A percentile compares a stretch with the other conserved stretches of the same genome.
phyloP scores from a whole-genome alignment of 2,113 vertebrate genomes.

The Danionella cerebrum region DNA sequence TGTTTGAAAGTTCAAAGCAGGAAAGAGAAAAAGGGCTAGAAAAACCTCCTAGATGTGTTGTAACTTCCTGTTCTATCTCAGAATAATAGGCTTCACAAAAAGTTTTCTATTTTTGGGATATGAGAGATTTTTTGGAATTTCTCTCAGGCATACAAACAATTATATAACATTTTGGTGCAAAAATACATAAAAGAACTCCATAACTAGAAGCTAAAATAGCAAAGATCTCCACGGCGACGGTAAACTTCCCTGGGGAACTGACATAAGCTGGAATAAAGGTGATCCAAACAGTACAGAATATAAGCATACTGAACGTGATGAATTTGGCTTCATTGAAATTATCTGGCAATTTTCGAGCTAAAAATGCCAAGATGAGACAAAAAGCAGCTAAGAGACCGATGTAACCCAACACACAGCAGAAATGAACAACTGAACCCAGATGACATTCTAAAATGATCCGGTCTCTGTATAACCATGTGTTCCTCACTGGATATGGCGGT shows the following conservation, averaged over 20 bases:
- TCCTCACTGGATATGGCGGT: constrained; percentile 54
- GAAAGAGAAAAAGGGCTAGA: no score
- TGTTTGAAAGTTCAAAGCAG: no score
- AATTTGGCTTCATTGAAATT: constrained; percentile 70
- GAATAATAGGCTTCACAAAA: no score
- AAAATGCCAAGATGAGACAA: constrained; percentile 65
- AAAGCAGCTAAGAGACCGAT: constrained; percentile 62
- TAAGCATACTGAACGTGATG: constrained; percentile 71
- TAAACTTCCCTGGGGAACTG: constrained; percentile 67
- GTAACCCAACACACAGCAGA: constrained; percentile 63
- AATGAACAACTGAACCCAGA: constrained; percentile 56
- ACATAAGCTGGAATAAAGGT: constrained; percentile 68
- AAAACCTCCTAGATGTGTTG: no score
- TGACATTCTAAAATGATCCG: constrained; percentile 64
- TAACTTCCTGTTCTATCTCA: no score
- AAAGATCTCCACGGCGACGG: constrained; percentile 67
- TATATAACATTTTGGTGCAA: constrained; percentile 69
- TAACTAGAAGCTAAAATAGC: constrained; percentile 71
- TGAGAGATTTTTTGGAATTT: constrained; percentile 65
- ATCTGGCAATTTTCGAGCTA: constrained; percentile 65
- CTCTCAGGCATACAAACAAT: constrained; percentile 62
- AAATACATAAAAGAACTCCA: constrained; percentile 65
- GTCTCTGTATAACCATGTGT: constrained; percentile 53
- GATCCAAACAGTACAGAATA: constrained; percentile 69
- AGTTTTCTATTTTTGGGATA: constrained; percentile 41